Percentiles rank a stretch among this genome's conserved stretches.
Evolutionary conservation across 92 coral and sea anemone genomes (phyloP).

Genomic region (Porites evermanni): DNA sequence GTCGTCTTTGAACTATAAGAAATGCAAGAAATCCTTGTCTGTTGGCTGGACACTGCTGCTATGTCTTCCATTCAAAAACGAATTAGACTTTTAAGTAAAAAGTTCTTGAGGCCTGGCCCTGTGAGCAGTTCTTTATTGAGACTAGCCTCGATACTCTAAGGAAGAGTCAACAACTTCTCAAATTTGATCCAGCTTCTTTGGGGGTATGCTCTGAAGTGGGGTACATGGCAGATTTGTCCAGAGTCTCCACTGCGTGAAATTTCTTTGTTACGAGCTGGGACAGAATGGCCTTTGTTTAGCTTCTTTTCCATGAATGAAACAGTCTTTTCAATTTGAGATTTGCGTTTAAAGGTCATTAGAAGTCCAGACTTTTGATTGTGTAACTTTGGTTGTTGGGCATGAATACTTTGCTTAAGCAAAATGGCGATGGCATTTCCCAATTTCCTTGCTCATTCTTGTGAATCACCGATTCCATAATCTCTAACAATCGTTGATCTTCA

Average conservation of each 20-base stretch:
- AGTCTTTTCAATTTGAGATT: constrained; percentile 47
- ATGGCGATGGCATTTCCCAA: constrained; percentile 45
- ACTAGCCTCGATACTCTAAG: constrained; percentile 37
- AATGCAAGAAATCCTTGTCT: constrained; percentile 57
- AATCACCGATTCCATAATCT: constrained; percentile 30
- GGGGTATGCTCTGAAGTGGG: constrained; percentile 58
- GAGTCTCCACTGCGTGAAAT: not conserved
- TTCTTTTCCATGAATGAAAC: constrained; percentile 41
- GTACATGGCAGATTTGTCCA: constrained; percentile 47
- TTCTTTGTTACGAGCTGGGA: constrained; percentile 11
- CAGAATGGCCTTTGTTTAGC: constrained; percentile 41
- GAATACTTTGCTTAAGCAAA: not conserved
- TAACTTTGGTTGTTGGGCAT: constrained; percentile 25
- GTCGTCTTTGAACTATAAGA: constrained; percentile 63
- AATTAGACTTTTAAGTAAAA: constrained; percentile 41
- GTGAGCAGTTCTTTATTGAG: constrained; percentile 49
- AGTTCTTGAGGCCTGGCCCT: constrained; percentile 55
- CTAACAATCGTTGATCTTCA: constrained; percentile 9
- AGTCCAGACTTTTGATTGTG: constrained; percentile 29
- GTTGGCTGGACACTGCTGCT: constrained; percentile 10
- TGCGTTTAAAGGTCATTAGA: constrained; percentile 16
- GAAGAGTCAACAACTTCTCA: constrained; percentile 57
- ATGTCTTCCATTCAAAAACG: constrained; percentile 40
- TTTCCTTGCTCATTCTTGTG: constrained; percentile 33
- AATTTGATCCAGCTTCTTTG: constrained; percentile 53